A percentile compares a stretch with the other conserved stretches of the same genome.
phyloP scores from a whole-genome alignment of 2,888 invertebrate genomes.

The Drosophila leonis region DNA sequence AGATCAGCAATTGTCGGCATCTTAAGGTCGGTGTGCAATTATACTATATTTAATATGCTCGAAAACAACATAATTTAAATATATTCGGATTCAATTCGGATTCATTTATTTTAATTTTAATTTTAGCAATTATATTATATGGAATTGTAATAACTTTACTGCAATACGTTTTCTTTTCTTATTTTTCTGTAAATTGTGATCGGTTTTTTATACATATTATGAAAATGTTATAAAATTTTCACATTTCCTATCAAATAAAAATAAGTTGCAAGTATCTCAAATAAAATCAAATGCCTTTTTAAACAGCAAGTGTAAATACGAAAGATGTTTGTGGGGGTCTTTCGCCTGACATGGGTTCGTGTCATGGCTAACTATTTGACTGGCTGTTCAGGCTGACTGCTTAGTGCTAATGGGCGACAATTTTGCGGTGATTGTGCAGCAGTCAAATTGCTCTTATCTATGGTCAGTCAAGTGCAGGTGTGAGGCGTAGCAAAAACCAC shows the following conservation, averaged over 20 bases:
- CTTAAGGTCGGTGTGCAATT: too few species aligned
- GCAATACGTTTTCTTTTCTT: neutral
- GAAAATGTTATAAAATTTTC: neutral
- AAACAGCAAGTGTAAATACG: neutral
- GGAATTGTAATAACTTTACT: too few species aligned
- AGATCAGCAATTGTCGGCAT: too few species aligned
- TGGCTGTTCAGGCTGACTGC: constrained; percentile 30
- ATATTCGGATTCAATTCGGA: too few species aligned
- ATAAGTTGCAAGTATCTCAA: neutral
- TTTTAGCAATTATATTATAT: neutral
- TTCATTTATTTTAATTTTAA: neutral
- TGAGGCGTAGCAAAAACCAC: constrained; percentile 33
- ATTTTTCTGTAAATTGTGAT: neutral
- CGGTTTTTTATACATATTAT: neutral
- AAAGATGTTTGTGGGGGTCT: constrained; percentile 14
- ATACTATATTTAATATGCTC: too few species aligned
- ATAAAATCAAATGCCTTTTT: neutral
- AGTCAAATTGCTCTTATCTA: constrained; percentile 49
- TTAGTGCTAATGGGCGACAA: constrained; percentile 51
- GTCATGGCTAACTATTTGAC: constrained; percentile 47
- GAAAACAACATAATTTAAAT: too few species aligned
- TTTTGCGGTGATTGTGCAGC: constrained; percentile 42
- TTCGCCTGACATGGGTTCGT: constrained; percentile 41
- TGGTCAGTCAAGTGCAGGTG: constrained; percentile 40
- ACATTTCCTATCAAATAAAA: neutral